Conservation (phyloP, 1,140 invertebrate genomes). For the Drosophila busckii region DNA sequence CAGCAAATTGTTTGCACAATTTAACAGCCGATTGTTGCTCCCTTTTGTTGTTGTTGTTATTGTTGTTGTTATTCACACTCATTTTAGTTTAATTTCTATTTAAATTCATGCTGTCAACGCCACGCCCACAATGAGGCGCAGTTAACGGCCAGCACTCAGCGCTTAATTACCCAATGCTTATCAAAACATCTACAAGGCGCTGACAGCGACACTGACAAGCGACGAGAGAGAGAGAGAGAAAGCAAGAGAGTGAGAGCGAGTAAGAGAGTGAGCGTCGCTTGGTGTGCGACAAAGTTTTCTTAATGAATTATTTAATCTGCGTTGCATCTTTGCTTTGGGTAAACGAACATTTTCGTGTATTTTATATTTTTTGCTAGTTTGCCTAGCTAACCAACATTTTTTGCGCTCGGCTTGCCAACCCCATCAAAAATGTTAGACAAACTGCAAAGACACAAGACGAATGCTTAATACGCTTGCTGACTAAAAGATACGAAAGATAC, state of each 20-base stretch:
- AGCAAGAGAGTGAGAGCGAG: conserved; percentile 5
- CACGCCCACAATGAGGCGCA: conserved; percentile 31
- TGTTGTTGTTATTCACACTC: conserved; percentile 22
- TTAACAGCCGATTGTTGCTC: conserved; percentile 47
- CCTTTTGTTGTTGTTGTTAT: conserved; percentile 4
- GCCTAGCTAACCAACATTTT: conserved; percentile 58
- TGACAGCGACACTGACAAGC: conserved; percentile 12
- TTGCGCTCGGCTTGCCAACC: conserved; percentile 61
- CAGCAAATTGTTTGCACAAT: conserved; percentile 61
- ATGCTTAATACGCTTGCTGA: not conserved
- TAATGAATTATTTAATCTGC: conserved; percentile 74
- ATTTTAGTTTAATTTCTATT: conserved; percentile 76
- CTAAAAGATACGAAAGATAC: no score
- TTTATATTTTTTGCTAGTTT: no score
- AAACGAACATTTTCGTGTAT: conserved; percentile 40
- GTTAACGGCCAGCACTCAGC: conserved; percentile 53
- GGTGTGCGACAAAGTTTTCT: no score
- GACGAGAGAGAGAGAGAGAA: not conserved
- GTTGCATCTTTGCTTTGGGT: conserved; percentile 35
- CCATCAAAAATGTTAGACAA: conserved; percentile 22
- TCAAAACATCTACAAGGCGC: conserved; percentile 64
- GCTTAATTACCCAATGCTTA: conserved; percentile 71
- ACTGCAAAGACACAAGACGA: not conserved
- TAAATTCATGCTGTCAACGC: conserved; percentile 71
- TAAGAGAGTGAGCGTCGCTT: conserved; percentile 24